These are phyloP conservation scores for Drosophila lini DNA, from an alignment of 1,140 invertebrate species.

Conservation along the genomic window DNA sequence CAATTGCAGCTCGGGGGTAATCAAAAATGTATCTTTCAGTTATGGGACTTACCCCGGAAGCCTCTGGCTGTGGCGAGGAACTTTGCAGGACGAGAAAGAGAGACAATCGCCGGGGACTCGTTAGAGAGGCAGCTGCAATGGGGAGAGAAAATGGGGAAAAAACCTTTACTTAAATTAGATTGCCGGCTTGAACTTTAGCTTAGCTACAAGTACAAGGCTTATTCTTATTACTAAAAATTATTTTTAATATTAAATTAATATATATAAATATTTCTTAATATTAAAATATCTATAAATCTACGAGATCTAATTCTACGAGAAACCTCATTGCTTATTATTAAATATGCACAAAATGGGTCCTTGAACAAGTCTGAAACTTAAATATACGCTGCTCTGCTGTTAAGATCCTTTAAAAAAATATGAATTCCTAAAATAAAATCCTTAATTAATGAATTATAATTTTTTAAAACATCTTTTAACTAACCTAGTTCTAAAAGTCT, in stretches of 20 bases:
- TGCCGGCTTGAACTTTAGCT: conserved; percentile 5
- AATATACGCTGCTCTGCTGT: no score
- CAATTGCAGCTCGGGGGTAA: conserved; percentile 60
- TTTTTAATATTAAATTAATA: no score
- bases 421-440: not conserved
- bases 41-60: conserved; percentile 61
- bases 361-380: no score
- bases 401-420: no score
- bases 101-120: conserved; percentile 61
- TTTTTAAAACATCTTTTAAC: not conserved
- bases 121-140: conserved; percentile 69
- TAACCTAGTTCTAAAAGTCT: not conserved
- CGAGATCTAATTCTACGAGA: fast-evolving
- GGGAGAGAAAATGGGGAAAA: conserved; percentile 36
- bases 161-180: conserved; percentile 73
- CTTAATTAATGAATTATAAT: not conserved
- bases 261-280: no score
- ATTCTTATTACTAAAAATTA: not conserved
- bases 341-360: no score
- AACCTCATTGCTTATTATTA: not conserved
- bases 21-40: conserved; percentile 68
- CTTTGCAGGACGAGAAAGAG: conserved; percentile 9
- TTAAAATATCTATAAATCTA: not conserved
- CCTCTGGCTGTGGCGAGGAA: conserved; percentile 1
- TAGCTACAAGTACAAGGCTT: no score